A percentile compares a stretch with the other conserved stretches of the same genome.
These are phyloP conservation scores for Apocrypta bakeri DNA, from an alignment of 1,140 invertebrate genomes.

Conservation along the genomic window DNA sequence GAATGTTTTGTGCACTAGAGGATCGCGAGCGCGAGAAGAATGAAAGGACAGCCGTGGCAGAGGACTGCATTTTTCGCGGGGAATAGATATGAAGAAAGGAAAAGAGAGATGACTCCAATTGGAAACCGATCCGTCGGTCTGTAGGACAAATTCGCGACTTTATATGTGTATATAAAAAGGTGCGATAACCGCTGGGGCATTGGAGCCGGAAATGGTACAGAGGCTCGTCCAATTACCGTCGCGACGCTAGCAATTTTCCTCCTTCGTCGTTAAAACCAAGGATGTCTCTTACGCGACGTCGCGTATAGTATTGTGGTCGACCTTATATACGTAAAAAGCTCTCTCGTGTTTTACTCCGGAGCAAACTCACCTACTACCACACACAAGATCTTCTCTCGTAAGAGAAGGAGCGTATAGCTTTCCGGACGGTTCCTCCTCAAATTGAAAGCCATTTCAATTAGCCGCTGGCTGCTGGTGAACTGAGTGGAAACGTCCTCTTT, in stretches of 20 bases:
- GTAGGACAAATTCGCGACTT: neutral
- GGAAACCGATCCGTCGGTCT: constrained; percentile 17
- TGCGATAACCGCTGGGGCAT: constrained; percentile 52
- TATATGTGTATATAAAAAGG: neutral
- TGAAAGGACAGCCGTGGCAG: constrained; percentile 14
- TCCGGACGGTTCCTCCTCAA: constrained; percentile 33
- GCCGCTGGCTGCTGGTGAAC: constrained; percentile 7
- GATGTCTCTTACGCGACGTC: neutral
- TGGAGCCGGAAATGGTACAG: constrained; percentile 55
- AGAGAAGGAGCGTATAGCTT: neutral
- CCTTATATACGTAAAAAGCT: constrained; percentile 10
- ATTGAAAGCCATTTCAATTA: constrained; percentile 48
- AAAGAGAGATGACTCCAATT: neutral
- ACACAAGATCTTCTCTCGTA: neutral
- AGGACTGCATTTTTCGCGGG: too few species aligned
- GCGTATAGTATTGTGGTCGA: neutral
- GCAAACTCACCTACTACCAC: constrained; percentile 32
- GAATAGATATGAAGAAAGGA: neutral
- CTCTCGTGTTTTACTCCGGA: constrained; percentile 25
- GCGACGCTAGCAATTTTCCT: constrained; percentile 44
- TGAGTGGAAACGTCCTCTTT: constrained; percentile 46
- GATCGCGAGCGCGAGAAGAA: neutral
- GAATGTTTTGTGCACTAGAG: constrained; percentile 33
- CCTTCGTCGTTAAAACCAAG: constrained; percentile 49
- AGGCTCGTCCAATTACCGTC: constrained; percentile 55